phyloP scores from a whole-genome alignment of 2,797 vertebrate species.

The Oreortyx pictus region DNA sequence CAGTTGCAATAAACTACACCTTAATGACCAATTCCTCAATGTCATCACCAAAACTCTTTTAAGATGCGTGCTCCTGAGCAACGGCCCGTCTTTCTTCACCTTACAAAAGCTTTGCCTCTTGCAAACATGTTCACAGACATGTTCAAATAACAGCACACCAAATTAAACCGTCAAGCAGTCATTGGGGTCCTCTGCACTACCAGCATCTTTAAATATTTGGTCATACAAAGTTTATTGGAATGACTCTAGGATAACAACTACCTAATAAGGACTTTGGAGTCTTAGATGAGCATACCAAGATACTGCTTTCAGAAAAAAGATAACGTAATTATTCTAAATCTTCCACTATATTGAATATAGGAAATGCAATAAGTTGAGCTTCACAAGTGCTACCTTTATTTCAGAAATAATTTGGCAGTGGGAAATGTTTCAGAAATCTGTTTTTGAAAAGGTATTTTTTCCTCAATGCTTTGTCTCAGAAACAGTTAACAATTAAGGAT shows the following conservation, averaged over 20 bases:
- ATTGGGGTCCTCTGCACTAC: not conserved
- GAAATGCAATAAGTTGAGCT: not conserved
- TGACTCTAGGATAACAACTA: not conserved
- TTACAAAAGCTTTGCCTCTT: not conserved
- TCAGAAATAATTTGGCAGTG: accelerated
- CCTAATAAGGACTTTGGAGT: not conserved
- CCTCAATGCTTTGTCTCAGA: not conserved
- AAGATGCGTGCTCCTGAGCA: not conserved
- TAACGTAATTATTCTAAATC: not conserved
- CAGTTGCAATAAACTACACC: not conserved
- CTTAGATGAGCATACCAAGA: not conserved
- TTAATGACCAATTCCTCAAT: not conserved
- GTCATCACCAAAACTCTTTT: not conserved
- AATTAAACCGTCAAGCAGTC: not conserved
- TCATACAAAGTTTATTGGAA: not conserved
- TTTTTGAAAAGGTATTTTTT: not conserved
- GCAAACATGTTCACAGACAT: not conserved
- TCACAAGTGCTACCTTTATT: not conserved
- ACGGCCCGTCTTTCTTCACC: not conserved
- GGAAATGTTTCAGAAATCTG: not conserved
- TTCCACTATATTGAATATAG: not conserved
- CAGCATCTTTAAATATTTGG: not conserved
- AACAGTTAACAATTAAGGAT: not conserved
- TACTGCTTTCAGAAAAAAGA: not conserved
- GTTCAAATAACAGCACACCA: not conserved